Base-by-base conservation (phyloP, 2,113 vertebrate genomes). In the Heterochromis multidens region DNA sequence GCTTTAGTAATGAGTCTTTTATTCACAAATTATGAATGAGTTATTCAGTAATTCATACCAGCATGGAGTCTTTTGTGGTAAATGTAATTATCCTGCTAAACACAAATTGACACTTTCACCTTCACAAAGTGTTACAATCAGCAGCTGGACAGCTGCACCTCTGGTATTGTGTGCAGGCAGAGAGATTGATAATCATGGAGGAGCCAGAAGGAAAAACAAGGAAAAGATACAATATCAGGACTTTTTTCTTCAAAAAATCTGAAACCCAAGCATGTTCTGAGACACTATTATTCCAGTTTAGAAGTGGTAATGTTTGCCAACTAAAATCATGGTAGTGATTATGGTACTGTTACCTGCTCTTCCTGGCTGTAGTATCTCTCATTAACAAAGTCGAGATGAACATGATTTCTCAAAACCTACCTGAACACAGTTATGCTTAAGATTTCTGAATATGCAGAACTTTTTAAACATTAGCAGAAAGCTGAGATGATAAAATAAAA, bases 31-130 rank as follows among this genome's bases (percentile, higher is more conserved):
- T 13, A 52, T 1, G 14, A 46, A 16, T 46, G 2, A 72, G 43
- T 52, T 52, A 31, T 52, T n/a, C n/a, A n/a, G n/a, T n/a, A 17
- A 29, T 52, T 72, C 43, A 72, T 31, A 72, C 43, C 29, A 52
- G 43, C 25, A 21, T 16, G 2, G 0, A 25, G 9, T 6, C 12
- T 1, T 49, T 49, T 70, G 0, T 43, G 16, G 27, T 29, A 72
- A 72, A 52, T 70, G 37, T 31, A 72, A 72, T 52, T 31, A 5
- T 31, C 2, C 43, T 29, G 9, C 43, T 31, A 72, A 2, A 7
- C 10, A 31, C 43, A 72, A 72, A 31, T 3, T 0, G 6, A 13
- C 11, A 21, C 7, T 21, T 72, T 52, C 17, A 21, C 43, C 25
- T 46, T 49, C 43, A 72, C 3, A 21, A 17, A 72, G 17, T 52